Conservation (phyloP, 2,113 vertebrate species). For the Mola mola region DNA sequence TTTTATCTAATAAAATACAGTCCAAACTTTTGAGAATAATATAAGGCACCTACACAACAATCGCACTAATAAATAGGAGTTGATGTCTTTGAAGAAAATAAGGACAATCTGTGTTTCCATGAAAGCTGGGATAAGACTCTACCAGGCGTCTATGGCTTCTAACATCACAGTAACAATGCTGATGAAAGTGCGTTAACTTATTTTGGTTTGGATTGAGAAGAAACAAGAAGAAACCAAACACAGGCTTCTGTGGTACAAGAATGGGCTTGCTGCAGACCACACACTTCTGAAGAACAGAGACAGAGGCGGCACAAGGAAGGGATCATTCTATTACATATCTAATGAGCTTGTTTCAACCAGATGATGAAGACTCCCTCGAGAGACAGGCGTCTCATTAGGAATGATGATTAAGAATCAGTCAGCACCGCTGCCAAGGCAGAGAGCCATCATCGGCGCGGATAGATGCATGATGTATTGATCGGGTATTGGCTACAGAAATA, state of each 20-base stretch:
- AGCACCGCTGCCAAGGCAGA: slow-evolving; percentile 51
- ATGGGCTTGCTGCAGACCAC: slow-evolving; percentile 41
- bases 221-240: slow-evolving; percentile 70
- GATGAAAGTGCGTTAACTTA: slow-evolving; percentile 67
- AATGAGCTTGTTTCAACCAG: slow-evolving; percentile 75
- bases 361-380: slow-evolving; percentile 71
- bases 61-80: slow-evolving; percentile 12
- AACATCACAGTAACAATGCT: slow-evolving; percentile 52
- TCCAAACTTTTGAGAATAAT: slow-evolving; percentile 33
- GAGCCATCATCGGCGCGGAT: slow-evolving; percentile 48
- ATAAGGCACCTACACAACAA: slow-evolving; percentile 29
- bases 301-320: slow-evolving; percentile 46
- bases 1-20: slow-evolving; percentile 34
- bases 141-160: slow-evolving; percentile 34
- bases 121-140: slow-evolving; percentile 28
- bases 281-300: slow-evolving; percentile 52
- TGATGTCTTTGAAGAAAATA: slow-evolving; percentile 11
- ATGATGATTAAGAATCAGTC: slow-evolving; percentile 73
- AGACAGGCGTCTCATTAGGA: slow-evolving; percentile 72
- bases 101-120: slow-evolving; percentile 44
- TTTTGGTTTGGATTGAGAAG: slow-evolving; percentile 66
- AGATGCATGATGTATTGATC: slow-evolving; percentile 65
- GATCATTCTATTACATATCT: slow-evolving; percentile 68
- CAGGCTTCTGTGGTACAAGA: slow-evolving; percentile 70
- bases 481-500: slow-evolving; percentile 44